phyloP scores from a whole-genome alignment of 2,797 vertebrate species.

The Poecile montanus region DNA sequence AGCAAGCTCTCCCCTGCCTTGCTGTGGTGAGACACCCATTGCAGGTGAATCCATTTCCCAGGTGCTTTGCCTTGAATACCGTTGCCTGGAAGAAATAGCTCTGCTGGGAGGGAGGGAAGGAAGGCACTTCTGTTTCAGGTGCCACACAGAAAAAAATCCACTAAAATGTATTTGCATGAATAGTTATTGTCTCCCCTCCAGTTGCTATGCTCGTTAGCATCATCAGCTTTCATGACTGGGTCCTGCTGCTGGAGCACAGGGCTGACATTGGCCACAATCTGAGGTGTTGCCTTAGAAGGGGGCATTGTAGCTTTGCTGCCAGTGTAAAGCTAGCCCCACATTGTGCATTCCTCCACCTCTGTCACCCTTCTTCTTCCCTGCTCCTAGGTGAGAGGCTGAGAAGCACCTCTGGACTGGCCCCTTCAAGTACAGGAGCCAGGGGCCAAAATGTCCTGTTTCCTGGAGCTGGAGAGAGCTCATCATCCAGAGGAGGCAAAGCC shows the following conservation, averaged over 20 bases:
- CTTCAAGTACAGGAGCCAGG: not conserved
- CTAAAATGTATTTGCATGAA: not conserved
- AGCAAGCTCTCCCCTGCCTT: constrained; percentile 10
- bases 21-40: not conserved
- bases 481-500: not conserved
- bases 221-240: not conserved
- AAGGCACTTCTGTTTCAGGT: not conserved
- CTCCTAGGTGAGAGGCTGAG: not conserved
- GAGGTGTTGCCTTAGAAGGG: not conserved
- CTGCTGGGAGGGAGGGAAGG: not conserved
- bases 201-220: not conserved
- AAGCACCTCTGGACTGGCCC: not conserved
- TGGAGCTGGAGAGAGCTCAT: not conserved
- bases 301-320: not conserved
- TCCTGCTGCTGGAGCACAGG: not conserved
- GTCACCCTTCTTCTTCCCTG: not conserved
- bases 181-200: not conserved
- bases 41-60: not conserved
- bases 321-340: not conserved
- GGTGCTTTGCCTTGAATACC: not conserved
- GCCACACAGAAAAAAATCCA: not conserved
- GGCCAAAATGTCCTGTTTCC: not conserved
- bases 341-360: not conserved
- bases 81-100: rapidly evolving
- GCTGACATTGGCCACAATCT: not conserved